These are phyloP conservation scores for Scaptodrosophila lebanonensis DNA, from an alignment of 1,140 invertebrate species.

Conservation along the genomic window DNA sequence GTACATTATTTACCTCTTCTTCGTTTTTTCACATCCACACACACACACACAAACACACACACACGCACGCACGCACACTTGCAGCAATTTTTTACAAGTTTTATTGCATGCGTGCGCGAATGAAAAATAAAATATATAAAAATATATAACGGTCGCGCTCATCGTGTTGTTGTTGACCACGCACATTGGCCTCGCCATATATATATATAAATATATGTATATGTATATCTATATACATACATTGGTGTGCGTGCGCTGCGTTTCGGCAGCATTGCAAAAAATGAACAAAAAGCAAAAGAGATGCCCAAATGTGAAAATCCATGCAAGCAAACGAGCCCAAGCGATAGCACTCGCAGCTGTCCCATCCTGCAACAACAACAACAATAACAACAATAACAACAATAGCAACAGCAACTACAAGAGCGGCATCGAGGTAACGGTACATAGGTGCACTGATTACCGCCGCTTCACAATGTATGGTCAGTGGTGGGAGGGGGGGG, in stretches of 20 bases:
- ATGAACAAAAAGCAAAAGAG: conserved; percentile 74
- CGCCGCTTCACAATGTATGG: conserved; percentile 6
- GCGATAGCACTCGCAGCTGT: conserved; percentile 39
- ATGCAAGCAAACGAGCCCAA: conserved; percentile 68
- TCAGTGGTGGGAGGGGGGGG: conserved; percentile 9
- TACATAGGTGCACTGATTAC: conserved; percentile 69
- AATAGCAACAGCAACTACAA: background rate
- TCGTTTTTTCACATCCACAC: conserved; percentile 52
- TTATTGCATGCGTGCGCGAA: conserved; percentile 75
- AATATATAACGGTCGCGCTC: conserved; percentile 73
- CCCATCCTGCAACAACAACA: no score
- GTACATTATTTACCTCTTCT: conserved; percentile 73
- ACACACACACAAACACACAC: background rate
- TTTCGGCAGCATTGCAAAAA: conserved; percentile 53
- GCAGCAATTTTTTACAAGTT: conserved; percentile 61
- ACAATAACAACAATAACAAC: no score
- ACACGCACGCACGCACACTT: conserved; percentile 10
- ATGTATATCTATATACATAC: background rate
- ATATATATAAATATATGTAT: background rate
- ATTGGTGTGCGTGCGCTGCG: conserved; percentile 6
- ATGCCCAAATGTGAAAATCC: conserved; percentile 69
- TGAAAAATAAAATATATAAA: conserved; percentile 76
- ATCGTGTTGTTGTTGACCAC: conserved; percentile 41
- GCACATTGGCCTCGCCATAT: conserved; percentile 22
- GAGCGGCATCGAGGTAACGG: background rate